Evolutionary conservation across 1,140 invertebrate genomes (phyloP).

Genomic region (Neuroterus valhalla): DNA sequence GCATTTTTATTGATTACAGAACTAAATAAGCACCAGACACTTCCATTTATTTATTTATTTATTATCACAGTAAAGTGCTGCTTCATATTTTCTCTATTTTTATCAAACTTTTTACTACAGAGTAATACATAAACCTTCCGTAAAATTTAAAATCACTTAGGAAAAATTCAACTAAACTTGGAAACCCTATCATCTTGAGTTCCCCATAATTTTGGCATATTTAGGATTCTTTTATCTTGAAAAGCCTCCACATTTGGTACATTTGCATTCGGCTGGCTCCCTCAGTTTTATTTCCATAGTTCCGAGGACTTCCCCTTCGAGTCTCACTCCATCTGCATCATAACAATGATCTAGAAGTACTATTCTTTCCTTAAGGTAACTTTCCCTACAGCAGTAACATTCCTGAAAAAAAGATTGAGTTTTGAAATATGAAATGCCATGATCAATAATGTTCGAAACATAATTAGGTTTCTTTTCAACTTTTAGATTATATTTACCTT

Average conservation of each 20-base stretch:
- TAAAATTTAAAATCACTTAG: neutral
- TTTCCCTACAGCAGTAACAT: conserved; percentile 93
- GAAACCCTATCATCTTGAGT: no score
- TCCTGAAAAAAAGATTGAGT: conserved; percentile 77
- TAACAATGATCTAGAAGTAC: conserved; percentile 91
- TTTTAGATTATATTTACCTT: conserved; percentile 79
- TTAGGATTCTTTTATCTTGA: conserved; percentile 41
- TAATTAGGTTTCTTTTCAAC: neutral
- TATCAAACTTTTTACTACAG: neutral
- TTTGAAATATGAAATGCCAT: neutral
- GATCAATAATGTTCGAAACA: neutral
- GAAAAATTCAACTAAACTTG: neutral
- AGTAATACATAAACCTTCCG: neutral
- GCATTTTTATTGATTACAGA: neutral
- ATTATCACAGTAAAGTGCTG: conserved; percentile 26
- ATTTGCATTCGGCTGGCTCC: conserved; percentile 92
- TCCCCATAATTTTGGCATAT: neutral
- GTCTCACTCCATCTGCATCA: conserved; percentile 86
- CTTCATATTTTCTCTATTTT: neutral
- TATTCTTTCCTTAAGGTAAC: conserved; percentile 85
- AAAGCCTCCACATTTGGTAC: conserved; percentile 85
- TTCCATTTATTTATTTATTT: neutral
- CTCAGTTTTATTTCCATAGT: conserved; percentile 87
- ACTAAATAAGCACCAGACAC: no score
- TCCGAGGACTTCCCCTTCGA: conserved; percentile 78